Percentiles rank a stretch among this genome's conserved stretches.
These are phyloP conservation scores for Papilio xuthus DNA, from an alignment of 1,140 invertebrate genomes.

Conservation along the genomic window DNA sequence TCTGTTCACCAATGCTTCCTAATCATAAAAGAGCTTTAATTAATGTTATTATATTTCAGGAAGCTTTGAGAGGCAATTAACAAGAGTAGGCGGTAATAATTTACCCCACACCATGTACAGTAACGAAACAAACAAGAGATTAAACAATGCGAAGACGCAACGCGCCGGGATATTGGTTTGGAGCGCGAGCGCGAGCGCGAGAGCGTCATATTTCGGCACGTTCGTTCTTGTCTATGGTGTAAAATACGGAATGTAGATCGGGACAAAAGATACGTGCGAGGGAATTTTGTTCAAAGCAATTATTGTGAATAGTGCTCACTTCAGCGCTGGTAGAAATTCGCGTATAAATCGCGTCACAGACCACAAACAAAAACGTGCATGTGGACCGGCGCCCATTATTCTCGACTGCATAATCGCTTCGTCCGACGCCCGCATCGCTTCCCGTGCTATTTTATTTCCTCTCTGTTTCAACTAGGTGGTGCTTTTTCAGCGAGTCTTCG, in stretches of 20 bases:
- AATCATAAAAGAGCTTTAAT: conserved; percentile 30
- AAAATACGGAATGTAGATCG: conserved; percentile 48
- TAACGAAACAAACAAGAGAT: conserved; percentile 21
- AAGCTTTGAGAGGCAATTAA: conserved; percentile 23
- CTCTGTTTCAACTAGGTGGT: conserved; percentile 77
- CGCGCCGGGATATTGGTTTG: conserved; percentile 29
- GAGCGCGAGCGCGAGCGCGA: conserved; percentile 5
- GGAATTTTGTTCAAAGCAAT: conserved; percentile 80
- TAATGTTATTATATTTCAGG: conserved; percentile 24
- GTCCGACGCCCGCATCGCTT: conserved; percentile 80
- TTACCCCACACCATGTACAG: conserved; percentile 3
- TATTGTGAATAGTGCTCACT: conserved; percentile 81
- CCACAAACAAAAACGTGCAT: conserved; percentile 82
- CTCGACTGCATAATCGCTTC: conserved; percentile 81
- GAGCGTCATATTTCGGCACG: conserved; percentile 36
- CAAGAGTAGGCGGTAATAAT: not conserved
- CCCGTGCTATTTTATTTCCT: conserved; percentile 81
- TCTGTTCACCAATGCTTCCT: not conserved
- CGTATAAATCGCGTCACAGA: conserved; percentile 81
- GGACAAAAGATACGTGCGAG: conserved; percentile 69
- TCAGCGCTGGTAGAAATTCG: conserved; percentile 79
- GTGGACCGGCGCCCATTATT: conserved; percentile 80
- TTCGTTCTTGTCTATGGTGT: conserved; percentile 25
- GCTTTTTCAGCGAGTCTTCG: conserved; percentile 68
- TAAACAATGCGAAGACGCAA: conserved; percentile 36